These are phyloP conservation scores for Xiphydria camelus DNA, from an alignment of 2,888 invertebrate genomes.

Conservation along the genomic window DNA sequence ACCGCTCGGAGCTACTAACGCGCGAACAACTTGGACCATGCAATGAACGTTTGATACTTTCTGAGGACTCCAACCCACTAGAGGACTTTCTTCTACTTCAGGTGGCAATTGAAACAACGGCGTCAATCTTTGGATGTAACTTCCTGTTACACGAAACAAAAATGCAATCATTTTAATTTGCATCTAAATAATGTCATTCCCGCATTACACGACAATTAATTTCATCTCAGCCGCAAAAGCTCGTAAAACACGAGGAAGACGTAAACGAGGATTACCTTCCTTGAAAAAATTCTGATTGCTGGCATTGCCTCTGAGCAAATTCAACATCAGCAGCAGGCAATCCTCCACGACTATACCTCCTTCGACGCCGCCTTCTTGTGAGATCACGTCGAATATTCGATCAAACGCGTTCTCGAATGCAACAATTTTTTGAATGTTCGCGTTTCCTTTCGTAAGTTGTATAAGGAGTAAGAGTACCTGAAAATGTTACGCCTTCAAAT, in stretches of 20 bases:
- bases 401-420: constrained; percentile 99
- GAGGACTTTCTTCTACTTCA: constrained; percentile 66
- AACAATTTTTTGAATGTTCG: constrained; percentile 98
- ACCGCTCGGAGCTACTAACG: constrained; percentile 92
- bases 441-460: constrained; percentile 91
- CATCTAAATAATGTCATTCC: too few relatives aligned
- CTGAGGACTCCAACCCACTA: constrained; percentile 84
- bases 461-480: constrained; percentile 84
- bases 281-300: constrained; percentile 99
- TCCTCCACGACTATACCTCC: constrained; percentile 99
- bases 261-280: constrained; percentile 78
- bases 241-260: too few relatives aligned
- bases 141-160: constrained; percentile 61
- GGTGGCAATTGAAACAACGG: constrained; percentile 84
- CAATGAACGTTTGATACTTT: constrained; percentile 94
- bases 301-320: constrained; percentile 90
- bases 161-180: background rate
- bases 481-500: constrained; percentile 12
- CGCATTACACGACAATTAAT: too few relatives aligned
- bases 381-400: constrained; percentile 89
- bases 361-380: constrained; percentile 88
- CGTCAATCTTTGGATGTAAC: constrained; percentile 86
- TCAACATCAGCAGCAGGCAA: constrained; percentile 89
- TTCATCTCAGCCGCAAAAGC: too few relatives aligned
- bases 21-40: constrained; percentile 86